Percentiles rank a stretch among this genome's conserved stretches.
phyloP scores from a whole-genome alignment of 1,140 invertebrate species.

The Drosophila kepulauana region DNA sequence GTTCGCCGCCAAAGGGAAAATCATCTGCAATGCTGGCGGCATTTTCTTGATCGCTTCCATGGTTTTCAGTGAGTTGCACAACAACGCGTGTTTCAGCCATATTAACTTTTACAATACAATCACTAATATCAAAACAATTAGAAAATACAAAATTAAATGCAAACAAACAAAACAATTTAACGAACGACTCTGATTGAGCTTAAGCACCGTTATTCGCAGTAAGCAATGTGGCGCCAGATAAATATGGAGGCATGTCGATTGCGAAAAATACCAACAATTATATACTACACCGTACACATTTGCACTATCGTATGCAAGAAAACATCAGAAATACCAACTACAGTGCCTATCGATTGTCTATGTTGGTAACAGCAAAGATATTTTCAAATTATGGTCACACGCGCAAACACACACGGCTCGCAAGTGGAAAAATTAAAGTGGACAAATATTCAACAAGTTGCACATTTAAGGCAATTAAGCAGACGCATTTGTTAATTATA shows the following conservation, averaged over 20 bases:
- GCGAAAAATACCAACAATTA: no score
- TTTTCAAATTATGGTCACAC: background rate
- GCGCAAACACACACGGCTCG: constrained; percentile 6
- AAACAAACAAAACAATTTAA: no score
- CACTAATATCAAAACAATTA: no score
- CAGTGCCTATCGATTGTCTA: background rate
- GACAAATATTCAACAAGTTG: constrained; percentile 60
- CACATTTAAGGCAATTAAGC: constrained; percentile 29
- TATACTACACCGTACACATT: no score
- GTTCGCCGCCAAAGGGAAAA: constrained; percentile 48
- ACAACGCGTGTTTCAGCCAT: constrained; percentile 48
- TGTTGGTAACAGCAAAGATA: background rate
- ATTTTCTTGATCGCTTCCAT: background rate
- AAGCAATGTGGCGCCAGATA: background rate
- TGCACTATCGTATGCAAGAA: no score
- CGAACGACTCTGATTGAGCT: background rate
- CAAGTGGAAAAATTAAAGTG: constrained; percentile 36
- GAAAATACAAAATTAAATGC: no score
- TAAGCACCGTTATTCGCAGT: background rate
- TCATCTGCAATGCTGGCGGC: background rate
- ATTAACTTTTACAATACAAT: background rate
- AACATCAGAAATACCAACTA: background rate
- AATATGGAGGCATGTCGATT: no score
- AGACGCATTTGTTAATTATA: background rate
- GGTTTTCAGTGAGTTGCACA: constrained; percentile 28